Base-by-base conservation (phyloP, 2,888 invertebrate species). In the Drosophila monieri region DNA sequence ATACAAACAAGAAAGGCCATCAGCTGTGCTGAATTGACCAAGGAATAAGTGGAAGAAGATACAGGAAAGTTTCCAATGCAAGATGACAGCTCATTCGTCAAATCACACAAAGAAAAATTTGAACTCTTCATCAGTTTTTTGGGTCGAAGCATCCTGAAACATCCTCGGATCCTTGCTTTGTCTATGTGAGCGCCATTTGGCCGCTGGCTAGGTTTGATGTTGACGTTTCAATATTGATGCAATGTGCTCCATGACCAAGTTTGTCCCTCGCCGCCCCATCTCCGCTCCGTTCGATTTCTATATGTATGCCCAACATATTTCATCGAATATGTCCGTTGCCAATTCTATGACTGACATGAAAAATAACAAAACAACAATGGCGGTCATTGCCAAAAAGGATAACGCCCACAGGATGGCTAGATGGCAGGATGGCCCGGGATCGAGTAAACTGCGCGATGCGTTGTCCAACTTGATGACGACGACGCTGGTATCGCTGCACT, bases 91-190 rank as follows among this genome's bases (percentile, higher is more conserved):
- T 85, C 85, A 85, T 85, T 88, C 85, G 85, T 89, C 89, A 89
- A 89, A 88, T 81, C 76, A 88, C 74, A 88, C 88, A 88, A 89
- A 88, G 89, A 84, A 89, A 89, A 86, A 88, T 84, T 77, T 89
- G 84, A 89, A 88, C 89, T 89, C 89, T 89, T 88, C 89, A 86
- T 86, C 88, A 88, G 89, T 74, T 80, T 80, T 88, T 88, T 77
- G 79, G 76, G 69, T 85, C 78, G 72, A 54, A 43, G 54, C 41
- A 35, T 18, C 46, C 14, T 43, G 18, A 30, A 6, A 47, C 56
- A 12, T 30, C 30, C 5, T 32, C 32, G 6, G 46, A 39, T 41
- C 12, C 15, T 25, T 54, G 49, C 44, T 62, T 65, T 64, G 53
- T 55, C 55, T 84, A 74, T 87, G 79, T 66, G 74, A 78, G 78